Percentiles rank a stretch among this genome's conserved stretches.
These are phyloP conservation scores for Oenanthe melanoleuca DNA, from an alignment of 2,113 vertebrate species.

Conservation along the genomic window DNA sequence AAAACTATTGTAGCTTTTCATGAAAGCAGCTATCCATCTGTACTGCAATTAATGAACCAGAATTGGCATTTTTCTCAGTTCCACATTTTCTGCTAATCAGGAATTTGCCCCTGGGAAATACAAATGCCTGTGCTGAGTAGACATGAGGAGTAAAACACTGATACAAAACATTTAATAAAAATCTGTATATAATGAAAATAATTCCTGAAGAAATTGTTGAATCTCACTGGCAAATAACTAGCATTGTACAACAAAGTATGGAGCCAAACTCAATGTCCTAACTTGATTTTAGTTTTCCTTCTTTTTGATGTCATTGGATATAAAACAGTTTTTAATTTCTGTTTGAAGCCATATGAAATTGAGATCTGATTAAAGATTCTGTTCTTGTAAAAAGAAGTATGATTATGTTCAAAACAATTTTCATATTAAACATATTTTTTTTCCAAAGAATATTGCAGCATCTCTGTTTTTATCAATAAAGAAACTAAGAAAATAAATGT, in stretches of 20 bases:
- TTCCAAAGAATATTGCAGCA: not conserved
- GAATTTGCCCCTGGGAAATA: not conserved
- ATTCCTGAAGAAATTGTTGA: not conserved
- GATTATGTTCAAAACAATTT: not conserved
- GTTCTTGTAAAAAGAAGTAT: not conserved
- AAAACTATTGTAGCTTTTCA: not conserved
- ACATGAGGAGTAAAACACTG: not conserved
- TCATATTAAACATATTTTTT: not conserved
- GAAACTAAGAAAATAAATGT: not conserved
- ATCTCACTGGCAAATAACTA: not conserved
- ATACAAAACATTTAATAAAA: not conserved
- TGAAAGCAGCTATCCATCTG: not conserved
- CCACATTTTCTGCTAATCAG: not conserved
- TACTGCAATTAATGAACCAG: not conserved
- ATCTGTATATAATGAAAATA: not conserved
- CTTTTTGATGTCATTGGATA: not conserved
- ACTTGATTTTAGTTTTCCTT: not conserved
- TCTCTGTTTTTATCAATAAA: not conserved
- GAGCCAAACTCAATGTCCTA: not conserved
- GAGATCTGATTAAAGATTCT: not conserved
- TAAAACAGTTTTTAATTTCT: not conserved
- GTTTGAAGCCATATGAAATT: not conserved
- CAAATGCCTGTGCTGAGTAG: not conserved
- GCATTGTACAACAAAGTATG: not conserved
- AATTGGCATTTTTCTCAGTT: not conserved